Evolutionary conservation across 2,888 invertebrate species (phyloP), one percentile per base, ranked within the genome.

Genomic region (Nemotelus nigrinus): DNA sequence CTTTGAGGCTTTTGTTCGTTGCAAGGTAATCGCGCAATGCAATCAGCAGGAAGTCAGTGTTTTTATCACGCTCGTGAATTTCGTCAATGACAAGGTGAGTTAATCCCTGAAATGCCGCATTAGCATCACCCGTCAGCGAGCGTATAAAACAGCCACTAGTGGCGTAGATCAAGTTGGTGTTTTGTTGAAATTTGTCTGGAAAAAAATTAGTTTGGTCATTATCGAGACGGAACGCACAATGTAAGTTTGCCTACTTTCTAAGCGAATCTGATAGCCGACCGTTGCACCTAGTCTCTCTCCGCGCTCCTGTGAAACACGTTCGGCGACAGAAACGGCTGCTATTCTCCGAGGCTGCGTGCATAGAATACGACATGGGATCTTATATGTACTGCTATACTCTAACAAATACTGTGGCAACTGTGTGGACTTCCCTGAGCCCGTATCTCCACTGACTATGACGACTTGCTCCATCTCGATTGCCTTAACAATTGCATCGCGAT

Each of bases 381-480:
- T 89, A 81, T 85, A 89, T 82, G 84, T 88, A 82, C 87, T 89
- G 81, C 89, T 91, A 86, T 95, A 90, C 82, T 98, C 96, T 80
- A 99, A 87, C 81, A 99, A 92, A 83, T 94, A 95, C 84, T 99
- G 98, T 0, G 98, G 98, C 58, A 99, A 90, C 89, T 98, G 98
- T 0, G 98, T 98, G 0, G 97, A 97, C 89, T 98, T 98, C 0
- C 98, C 98, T 76, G 94, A 95, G 0, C 97, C 98, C 0, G 98
- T 97, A 82, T 96, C 95, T 0, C 94, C 94, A 3, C 92, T 91
- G 43, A 96, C 90, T 81, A 94, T 90, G 43, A 93, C 85, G n/a
- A 93, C 91, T 41, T 76, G 65, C 3, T 93, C 91, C 39, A 89
- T 88, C 71, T 89, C 87, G 68, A 95, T 90, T 2, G 90, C 89